Evolutionary conservation across 1,140 invertebrate genomes (phyloP).

Genomic region (Stenopsyche tienmushanensis): DNA sequence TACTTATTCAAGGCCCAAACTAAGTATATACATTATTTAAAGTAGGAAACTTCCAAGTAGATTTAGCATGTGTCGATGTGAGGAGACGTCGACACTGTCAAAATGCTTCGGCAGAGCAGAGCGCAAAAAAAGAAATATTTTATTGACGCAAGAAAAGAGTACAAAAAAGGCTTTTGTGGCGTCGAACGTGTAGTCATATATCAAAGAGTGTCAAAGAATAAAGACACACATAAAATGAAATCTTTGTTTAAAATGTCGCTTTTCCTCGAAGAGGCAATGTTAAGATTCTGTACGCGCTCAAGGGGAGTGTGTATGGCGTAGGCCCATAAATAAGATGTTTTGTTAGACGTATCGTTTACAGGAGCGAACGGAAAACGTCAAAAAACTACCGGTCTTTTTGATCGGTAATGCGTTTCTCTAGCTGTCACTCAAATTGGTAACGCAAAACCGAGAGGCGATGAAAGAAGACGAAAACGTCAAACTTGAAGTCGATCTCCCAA

Average conservation of each 20-base stretch:
- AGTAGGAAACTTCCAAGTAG: too few relatives aligned
- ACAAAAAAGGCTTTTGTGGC: constrained; percentile 5
- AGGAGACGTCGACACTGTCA: too few relatives aligned
- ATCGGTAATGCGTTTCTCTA: constrained; percentile 13
- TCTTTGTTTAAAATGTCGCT: constrained; percentile 21
- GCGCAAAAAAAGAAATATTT: constrained; percentile 19
- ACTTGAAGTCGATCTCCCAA: background rate
- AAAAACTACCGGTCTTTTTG: background rate
- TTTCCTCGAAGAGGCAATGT: background rate
- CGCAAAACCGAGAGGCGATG: constrained; percentile 9
- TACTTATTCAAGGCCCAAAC: too few relatives aligned
- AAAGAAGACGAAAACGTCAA: background rate
- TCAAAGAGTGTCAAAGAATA: too few relatives aligned
- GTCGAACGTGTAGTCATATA: background rate
- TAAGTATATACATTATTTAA: too few relatives aligned
- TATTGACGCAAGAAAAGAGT: constrained; percentile 13
- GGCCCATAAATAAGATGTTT: constrained; percentile 1
- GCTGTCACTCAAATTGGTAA: constrained; percentile 26
- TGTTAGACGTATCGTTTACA: constrained; percentile 13
- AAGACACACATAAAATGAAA: background rate
- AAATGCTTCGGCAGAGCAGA: too few relatives aligned
- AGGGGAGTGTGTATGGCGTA: background rate
- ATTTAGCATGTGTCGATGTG: too few relatives aligned
- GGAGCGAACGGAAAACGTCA: background rate
- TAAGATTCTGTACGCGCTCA: background rate